Evolutionary conservation across 1,140 invertebrate genomes (phyloP), one percentile per base, ranked within the genome.

Genomic region (Drosophila carrolli): DNA sequence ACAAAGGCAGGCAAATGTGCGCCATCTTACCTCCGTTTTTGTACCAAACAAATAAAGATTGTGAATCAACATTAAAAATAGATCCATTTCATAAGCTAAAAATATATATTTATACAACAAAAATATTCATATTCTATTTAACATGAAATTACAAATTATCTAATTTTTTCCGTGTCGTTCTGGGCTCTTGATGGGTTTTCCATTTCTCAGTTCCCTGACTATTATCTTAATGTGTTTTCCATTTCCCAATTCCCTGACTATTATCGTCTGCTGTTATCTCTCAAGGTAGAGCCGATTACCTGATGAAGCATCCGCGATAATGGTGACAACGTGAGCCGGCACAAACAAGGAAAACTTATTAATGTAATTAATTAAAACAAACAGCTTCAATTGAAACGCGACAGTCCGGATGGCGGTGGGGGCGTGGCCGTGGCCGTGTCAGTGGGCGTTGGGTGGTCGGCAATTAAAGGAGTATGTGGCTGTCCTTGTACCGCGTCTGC

Each of bases 321-420:
- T 54, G 38, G 59, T 60, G 66, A 74, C 60, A 78, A 67, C 60
- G 59, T 55, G 65, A 82, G 58, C 60, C 63, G 75, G 37, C 51
- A 32, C 72, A 73, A 77, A 83, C 70, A 77, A 71, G 80, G 63
- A 89, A 85, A 82, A 61, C 70, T 73, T 88, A 82, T 88, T 83
- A 89, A 89, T 89, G 70, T 73, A 78, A 89, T 84, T 89, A 84
- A 89, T 84, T 81, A 84, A 90, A 84, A 81, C 74, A 89, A 89
- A 70, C 81, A 75, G 76, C 59, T 81, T 89, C 76, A 89, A 89
- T 90, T 89, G 80, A 84, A 89, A 54, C 58, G 70, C 68, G 71
- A 56, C 71, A 51, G 38, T 38, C 16, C 19, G 48, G 19, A 23
- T 19, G 41, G 8, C 27, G 35, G 37, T 35, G 19, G 32, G 32